Conservation (phyloP, 1,140 invertebrate species). For the Caligus rogercresseyi region DNA sequence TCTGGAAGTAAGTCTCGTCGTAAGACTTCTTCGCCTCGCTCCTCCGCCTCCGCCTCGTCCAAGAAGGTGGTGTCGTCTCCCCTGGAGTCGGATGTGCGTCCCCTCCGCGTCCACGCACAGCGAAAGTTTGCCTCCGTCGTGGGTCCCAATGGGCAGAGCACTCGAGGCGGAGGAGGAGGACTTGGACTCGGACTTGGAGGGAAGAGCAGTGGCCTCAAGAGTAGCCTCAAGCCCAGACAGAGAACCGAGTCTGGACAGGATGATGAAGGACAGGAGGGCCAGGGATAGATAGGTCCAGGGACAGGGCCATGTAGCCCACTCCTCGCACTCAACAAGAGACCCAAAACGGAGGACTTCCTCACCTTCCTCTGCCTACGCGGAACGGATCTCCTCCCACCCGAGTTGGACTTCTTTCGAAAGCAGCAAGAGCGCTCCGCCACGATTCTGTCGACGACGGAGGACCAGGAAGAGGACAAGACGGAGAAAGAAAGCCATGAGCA, state of each 20-base stretch:
- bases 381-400: conserved; percentile 24
- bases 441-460: no score
- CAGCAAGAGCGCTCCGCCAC: no score
- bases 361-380: conserved; percentile 73
- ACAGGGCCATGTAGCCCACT: not conserved
- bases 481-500: not conserved
- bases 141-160: not conserved
- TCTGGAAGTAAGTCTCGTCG: not conserved
- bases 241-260: no score
- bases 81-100: not conserved
- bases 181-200: no score
- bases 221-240: no score
- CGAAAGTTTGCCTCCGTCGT: not conserved
- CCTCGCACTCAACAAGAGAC: conserved; percentile 30
- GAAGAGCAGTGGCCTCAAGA: no score
- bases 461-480: not conserved
- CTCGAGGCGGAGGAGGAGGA: no score
- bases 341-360: conserved; percentile 74
- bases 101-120: not conserved
- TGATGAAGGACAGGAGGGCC: no score
- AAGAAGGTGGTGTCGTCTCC: not conserved
- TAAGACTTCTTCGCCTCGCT: no score
- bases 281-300: no score
- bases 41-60: not conserved
- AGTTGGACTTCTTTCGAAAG: not conserved